Conservation (phyloP, 2,113 vertebrate genomes). For the Condylura cristata region DNA sequence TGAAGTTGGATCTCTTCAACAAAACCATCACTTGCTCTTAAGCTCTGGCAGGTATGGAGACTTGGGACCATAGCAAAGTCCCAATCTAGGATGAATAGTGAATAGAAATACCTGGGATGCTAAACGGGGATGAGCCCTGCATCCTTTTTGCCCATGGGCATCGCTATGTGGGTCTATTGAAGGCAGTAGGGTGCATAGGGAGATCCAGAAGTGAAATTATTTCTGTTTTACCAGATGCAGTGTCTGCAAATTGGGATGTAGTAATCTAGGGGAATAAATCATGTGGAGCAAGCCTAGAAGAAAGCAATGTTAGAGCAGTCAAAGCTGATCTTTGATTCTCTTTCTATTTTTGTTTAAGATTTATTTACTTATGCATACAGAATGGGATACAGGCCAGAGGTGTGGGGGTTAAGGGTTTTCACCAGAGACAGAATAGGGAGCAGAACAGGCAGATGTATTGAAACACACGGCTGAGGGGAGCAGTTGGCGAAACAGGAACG, state of each 20-base stretch:
- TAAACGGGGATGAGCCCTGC: background rate
- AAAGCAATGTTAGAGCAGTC: background rate
- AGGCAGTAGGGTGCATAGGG: background rate
- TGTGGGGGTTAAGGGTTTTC: too few species aligned
- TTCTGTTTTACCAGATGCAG: background rate
- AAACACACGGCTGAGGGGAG: too few species aligned
- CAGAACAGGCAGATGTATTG: too few species aligned
- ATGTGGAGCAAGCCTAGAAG: background rate
- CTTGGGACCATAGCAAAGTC: background rate
- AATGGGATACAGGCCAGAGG: too few species aligned
- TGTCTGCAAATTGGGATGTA: background rate
- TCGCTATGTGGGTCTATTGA: background rate
- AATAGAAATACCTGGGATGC: background rate
- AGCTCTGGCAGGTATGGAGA: background rate
- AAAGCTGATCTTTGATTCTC: background rate
- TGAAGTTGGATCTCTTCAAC: background rate
- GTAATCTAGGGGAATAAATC: background rate
- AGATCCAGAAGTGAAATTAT: background rate
- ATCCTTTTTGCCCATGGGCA: background rate
- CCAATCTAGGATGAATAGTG: background rate
- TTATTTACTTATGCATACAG: too few species aligned
- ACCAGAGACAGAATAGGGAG: too few species aligned
- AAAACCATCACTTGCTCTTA: background rate
- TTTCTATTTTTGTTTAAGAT: too few species aligned
- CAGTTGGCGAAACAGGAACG: too few species aligned